Evolutionary conservation across 2,888 invertebrate genomes (phyloP), one percentile per base, ranked within the genome.

Genomic region (Resseliella maxima): DNA sequence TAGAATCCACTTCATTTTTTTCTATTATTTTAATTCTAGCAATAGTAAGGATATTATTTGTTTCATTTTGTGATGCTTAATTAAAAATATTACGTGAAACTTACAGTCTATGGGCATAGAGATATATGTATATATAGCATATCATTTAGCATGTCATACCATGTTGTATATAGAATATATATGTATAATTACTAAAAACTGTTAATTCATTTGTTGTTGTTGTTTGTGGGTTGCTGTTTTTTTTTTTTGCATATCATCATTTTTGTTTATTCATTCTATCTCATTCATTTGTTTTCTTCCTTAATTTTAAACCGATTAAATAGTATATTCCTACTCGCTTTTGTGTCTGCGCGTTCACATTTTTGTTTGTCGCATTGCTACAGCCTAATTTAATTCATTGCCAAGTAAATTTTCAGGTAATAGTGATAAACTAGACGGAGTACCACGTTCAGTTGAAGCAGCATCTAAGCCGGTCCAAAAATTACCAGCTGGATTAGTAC

Each of bases 401-500:
- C 96, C 96, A 91, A 96, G 94, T 90, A 97, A 94, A 92, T 96
- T 96, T 89, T 95, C 96, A 89, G 97, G 96, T 92, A 96, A 94
- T 93, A 95, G 96, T 89, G 96, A 95, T 90, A 96, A 94, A 89
- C 95, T 95, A 89, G 96, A 96, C 88, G 96, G 96, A 88, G 72
- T 96, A 89, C 95, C 94, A 88, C 96, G 94, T 91, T 96, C 95
- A 89, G 95, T 94, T 54, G 86, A 24, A 91, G 95, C 95, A 89
- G 93, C 93, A 88, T 93, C 94, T 88, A 93, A 90, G 38, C 93
- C 92, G 86, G 93, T 91, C 96, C 96, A 96, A 88, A 95, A 92
- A 87, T 90, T 90, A 87, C 89, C 89, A 87, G 89, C 89, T 86
- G 90, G 89, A 88, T 90, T 91, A 88, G 91, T 91, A 38, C 88